Evolutionary conservation across 2,888 invertebrate genomes (phyloP), one percentile per base, ranked within the genome.

Genomic region (Orchesella flavescens): DNA sequence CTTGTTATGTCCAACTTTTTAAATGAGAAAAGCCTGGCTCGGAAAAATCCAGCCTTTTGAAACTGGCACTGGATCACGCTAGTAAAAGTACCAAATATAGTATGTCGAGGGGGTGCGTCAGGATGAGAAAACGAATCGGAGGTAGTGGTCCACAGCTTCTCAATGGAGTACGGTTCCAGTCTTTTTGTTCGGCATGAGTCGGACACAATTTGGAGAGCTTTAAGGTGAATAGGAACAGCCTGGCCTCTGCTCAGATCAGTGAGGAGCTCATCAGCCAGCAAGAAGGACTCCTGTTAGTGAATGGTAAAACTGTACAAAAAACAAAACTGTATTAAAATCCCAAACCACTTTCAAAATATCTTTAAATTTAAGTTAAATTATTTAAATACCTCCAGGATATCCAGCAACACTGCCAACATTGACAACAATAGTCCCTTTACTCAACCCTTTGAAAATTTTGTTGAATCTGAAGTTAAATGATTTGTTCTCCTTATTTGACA

Each of bases 1-100:
- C 65, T 93, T 91, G 84, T 94, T 93, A 86, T 94, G 94, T 74
- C 93, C 93, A n/a, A n/a, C 88, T 93, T 93, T 66, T 96, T 93
- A 49, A 95, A 93, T 88, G 93, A 92, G 90, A 97, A 97, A 89
- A 97, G 94, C 88, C 95, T 94, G 7, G 94, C 94, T 87, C 97
- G 92, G 93, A 97, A 93, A 72, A 94, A 49, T 90, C 10, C 93
- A 84, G 95, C 91, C 89, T 93, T 93, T 79, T 93, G 93, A 19
- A 78, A 93, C 91, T 95, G 94, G n/a, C 94, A 94, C 89, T 92
- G 92, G 57, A 94, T 92, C 13, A 94, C 91, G 86, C 92, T 92
- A 88, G 93, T 93, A 87, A 95, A 92, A 89, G 95, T 94, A 74
- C 91, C 91, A 74, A 97, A 93, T 0, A 93, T 94, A 21, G 93